Base-by-base conservation (phyloP, 1,140 invertebrate genomes). In the Eriosoma lanigerum region DNA sequence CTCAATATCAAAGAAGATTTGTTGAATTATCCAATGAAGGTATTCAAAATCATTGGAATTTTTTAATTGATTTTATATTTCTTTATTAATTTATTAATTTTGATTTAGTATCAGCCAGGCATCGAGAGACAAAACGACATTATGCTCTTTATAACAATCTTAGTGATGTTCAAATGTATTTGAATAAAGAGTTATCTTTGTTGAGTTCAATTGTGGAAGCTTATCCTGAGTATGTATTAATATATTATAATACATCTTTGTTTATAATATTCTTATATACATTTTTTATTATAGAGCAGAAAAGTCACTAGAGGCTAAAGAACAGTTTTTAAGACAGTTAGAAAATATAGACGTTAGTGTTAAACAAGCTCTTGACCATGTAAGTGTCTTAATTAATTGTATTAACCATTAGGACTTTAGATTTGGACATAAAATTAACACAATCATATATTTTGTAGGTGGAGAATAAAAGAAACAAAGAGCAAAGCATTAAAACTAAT, bases 81-180 rank as follows among this genome's bases (percentile, higher is more conserved):
- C 32, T 52, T 81, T 78, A 48, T 44, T 44, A 21, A 44, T 82
- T 81, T 44, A 56, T 48, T 15, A 44, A 48, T 70, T 9, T 81
- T 72, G 48, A 82, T 90, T 81, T 85, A 97, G 96, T 98, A 85
- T 92, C 94, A 81, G 92, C 93, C 38, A 98, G 96, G 84, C 96
- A 98, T 84, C 93, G 93, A 85, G 96, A 98, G 89, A 98, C 96
- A 0, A 98, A 98, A 86, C 95, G 98, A 87, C 97, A 96, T 88
- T 98, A 96, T 85, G 97, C 94, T 44, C 88, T 98, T 75, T 97
- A 97, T 86, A 99, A 99, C 87, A 96, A 94, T 8, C 87, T 98
- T n/a, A 93, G 96, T 85, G 96, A 98, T 87, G 94, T 94, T 6
- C 94, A 95, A 85, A 87, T 93, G 38, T 98, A 98, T 86, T 89